phyloP scores from a whole-genome alignment of 2,113 vertebrate genomes.

The Isurus oxyrinchus region DNA sequence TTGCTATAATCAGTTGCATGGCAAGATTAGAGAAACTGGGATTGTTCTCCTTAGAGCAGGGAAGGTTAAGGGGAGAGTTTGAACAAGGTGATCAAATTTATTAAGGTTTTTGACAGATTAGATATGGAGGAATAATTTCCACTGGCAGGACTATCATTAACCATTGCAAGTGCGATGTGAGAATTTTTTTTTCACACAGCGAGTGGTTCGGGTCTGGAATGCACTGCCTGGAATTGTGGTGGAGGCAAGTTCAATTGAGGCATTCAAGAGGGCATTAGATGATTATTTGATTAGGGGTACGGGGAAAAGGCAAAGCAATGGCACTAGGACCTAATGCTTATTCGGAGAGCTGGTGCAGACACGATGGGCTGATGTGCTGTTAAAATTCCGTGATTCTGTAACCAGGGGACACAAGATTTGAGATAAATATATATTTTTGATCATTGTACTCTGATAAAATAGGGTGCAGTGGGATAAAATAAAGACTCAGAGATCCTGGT shows the following conservation, averaged over 20 bases:
- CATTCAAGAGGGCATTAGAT: too few relatives aligned
- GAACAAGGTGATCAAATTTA: neutral
- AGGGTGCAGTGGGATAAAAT: neutral
- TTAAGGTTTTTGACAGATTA: neutral
- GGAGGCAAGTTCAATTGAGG: too few relatives aligned
- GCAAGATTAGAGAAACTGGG: neutral
- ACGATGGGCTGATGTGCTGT: neutral
- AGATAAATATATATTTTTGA: neutral
- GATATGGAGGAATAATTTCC: neutral
- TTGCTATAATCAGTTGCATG: neutral
- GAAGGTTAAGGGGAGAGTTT: neutral
- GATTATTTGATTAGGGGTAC: too few relatives aligned
- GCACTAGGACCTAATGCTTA: too few relatives aligned
- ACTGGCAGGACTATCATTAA: too few relatives aligned
- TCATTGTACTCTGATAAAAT: neutral
- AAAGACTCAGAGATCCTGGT: neutral
- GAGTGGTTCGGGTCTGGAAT: too few relatives aligned
- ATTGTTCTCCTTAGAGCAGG: neutral
- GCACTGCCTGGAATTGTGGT: too few relatives aligned
- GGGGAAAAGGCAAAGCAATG: too few relatives aligned
- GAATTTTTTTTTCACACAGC: too few relatives aligned
- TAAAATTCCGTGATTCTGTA: too few relatives aligned
- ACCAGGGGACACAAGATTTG: neutral
- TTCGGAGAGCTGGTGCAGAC: neutral
- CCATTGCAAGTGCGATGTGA: too few relatives aligned